A percentile compares a stretch with the other conserved stretches of the same genome.
phyloP scores from a whole-genome alignment of 2,888 invertebrate genomes.

The Polyploca ridens region DNA sequence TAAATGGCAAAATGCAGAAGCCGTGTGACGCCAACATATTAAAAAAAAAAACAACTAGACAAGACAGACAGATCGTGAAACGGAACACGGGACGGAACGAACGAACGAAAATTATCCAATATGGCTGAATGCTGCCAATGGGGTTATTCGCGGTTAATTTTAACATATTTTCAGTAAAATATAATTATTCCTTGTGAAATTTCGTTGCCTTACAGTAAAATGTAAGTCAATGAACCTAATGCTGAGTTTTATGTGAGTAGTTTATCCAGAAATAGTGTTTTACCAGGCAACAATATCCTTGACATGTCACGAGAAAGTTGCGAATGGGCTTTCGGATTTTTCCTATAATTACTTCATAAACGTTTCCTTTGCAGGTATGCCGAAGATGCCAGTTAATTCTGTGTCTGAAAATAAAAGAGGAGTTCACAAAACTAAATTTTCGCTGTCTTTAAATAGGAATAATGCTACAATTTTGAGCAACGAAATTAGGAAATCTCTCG shows the following conservation, averaged over 20 bases:
- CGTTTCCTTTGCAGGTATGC: slow-evolving; percentile 70
- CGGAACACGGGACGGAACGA: slow-evolving; percentile 35
- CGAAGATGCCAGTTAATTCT: slow-evolving; percentile 84
- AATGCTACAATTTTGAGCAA: slow-evolving; percentile 72
- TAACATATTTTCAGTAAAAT: slow-evolving; percentile 56
- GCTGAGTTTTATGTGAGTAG: slow-evolving; percentile 71
- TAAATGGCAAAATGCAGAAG: too few species aligned
- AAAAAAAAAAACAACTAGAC: too few species aligned
- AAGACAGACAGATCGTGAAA: too few species aligned
- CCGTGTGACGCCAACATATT: too few species aligned
- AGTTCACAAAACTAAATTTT: slow-evolving; percentile 72
- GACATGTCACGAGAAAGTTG: slow-evolving; percentile 70
- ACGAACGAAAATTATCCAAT: slow-evolving; percentile 55
- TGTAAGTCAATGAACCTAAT: slow-evolving; percentile 76
- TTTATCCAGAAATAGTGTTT: slow-evolving; percentile 31
- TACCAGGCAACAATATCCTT: slow-evolving; percentile 59
- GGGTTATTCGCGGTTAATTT: slow-evolving; percentile 65
- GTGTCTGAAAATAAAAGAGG: slow-evolving; percentile 74
- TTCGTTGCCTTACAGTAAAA: slow-evolving; percentile 72
- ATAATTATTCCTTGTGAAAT: slow-evolving; percentile 48
- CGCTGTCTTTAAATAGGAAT: slow-evolving; percentile 74
- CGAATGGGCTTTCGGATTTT: slow-evolving; percentile 50
- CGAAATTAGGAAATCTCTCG: slow-evolving; percentile 59
- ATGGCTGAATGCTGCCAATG: slow-evolving; percentile 73
- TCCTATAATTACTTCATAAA: slow-evolving; percentile 28